Percentiles rank a stretch among this genome's conserved stretches.
Conservation (phyloP, 2,888 invertebrate genomes). For the Calephelis perditalis region DNA sequence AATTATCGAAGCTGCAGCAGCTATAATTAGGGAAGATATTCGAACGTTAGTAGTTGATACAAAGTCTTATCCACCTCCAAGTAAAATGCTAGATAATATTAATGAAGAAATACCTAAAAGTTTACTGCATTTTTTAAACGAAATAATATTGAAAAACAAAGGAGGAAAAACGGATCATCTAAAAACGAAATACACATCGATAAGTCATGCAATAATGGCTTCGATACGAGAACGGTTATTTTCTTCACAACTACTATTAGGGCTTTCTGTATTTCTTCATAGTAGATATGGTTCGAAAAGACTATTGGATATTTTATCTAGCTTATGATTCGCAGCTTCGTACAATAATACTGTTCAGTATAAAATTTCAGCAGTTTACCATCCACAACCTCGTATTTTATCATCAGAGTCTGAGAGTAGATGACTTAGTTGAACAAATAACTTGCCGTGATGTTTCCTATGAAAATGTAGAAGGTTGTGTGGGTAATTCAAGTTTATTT, state of each 20-base stretch:
- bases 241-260: conserved; percentile 36
- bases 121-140: conserved; percentile 40
- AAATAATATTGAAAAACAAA: conserved; percentile 38
- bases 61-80: conserved; percentile 42
- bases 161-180: conserved; percentile 33
- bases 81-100: conserved; percentile 37
- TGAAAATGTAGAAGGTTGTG: conserved; percentile 36
- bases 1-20: conserved; percentile 46
- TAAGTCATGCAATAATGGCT: conserved; percentile 43
- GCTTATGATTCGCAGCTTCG: conserved; percentile 41
- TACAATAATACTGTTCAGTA: conserved; percentile 37
- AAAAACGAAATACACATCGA: conserved; percentile 42
- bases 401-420: conserved; percentile 35
- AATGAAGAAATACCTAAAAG: conserved; percentile 36
- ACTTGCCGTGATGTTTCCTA: conserved; percentile 35
- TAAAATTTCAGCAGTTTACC: conserved; percentile 41
- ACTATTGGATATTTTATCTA: conserved; percentile 39
- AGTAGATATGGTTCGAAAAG: conserved; percentile 41
- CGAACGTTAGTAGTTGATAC: conserved; percentile 40
- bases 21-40: conserved; percentile 48
- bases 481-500: conserved; percentile 31
- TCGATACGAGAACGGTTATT: conserved; percentile 31
- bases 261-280: conserved; percentile 39
- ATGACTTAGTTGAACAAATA: conserved; percentile 32
- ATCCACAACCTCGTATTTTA: conserved; percentile 41